Percentiles rank a stretch among this genome's conserved stretches.
These are phyloP conservation scores for Plutomurus gul DNA, from an alignment of 1,140 invertebrate species.

Conservation along the genomic window DNA sequence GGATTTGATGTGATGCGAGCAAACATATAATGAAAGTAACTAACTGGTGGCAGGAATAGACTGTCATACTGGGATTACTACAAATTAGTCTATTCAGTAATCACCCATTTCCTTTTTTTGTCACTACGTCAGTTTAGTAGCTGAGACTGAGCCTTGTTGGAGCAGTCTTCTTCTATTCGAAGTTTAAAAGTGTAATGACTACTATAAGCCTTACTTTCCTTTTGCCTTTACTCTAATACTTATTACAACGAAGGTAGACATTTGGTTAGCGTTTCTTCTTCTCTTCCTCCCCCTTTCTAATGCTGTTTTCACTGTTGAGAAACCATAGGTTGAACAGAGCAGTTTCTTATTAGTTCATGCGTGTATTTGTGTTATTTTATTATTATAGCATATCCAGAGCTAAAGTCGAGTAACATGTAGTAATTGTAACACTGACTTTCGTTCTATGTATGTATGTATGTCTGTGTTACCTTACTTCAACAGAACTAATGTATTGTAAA, in stretches of 20 bases:
- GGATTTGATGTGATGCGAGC: neutral
- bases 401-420: no score
- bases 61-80: constrained; percentile 38
- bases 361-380: no score
- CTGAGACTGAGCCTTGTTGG: neutral
- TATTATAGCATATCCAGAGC: no score
- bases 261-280: constrained; percentile 46
- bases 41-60: constrained; percentile 27
- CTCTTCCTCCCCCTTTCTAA: constrained; percentile 22
- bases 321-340: no score
- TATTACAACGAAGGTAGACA: constrained; percentile 27
- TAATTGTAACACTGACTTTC: no score
- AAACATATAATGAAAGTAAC: constrained; percentile 16
- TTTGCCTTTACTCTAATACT: neutral
- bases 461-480: neutral
- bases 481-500: neutral
- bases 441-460: neutral
- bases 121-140: neutral
- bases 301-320: constrained; percentile 4
- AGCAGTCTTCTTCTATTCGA: neutral
- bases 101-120: constrained; percentile 48
- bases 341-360: no score
- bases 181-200: neutral
- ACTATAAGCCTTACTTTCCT: neutral
- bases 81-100: constrained; percentile 45